Evolutionary conservation across 2,888 invertebrate genomes (phyloP).

Genomic region (Drosophila siamana): DNA sequence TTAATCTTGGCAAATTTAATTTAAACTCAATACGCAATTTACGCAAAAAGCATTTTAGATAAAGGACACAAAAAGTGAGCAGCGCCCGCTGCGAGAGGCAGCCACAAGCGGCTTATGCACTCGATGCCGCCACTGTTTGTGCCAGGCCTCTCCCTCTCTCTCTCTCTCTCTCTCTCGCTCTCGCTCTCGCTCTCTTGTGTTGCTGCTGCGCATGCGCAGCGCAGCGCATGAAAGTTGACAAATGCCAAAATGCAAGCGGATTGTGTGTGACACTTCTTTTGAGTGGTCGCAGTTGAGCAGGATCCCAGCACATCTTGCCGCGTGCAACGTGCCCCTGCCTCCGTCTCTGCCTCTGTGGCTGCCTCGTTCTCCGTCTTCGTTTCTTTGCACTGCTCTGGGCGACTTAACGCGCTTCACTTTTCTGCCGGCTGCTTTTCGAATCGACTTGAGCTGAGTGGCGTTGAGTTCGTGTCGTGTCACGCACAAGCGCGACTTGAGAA

Average conservation of each 20-base stretch:
- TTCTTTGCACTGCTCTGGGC: neutral
- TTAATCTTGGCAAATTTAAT: constrained; percentile 82
- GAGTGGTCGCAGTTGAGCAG: constrained; percentile 47
- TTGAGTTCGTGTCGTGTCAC: neutral
- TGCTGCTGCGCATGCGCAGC: constrained; percentile 71
- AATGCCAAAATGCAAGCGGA: constrained; percentile 81
- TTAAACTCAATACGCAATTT: constrained; percentile 82
- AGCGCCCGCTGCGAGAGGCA: constrained; percentile 25
- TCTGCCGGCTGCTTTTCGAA: neutral
- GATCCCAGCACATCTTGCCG: constrained; percentile 11
- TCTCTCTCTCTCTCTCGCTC: neutral
- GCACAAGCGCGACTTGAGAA: too few relatives aligned
- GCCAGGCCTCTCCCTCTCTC: neutral
- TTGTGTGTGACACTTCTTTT: constrained; percentile 74
- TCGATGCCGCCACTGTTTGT: constrained; percentile 66
- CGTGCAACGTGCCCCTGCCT: neutral
- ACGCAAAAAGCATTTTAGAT: constrained; percentile 83
- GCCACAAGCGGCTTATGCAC: constrained; percentile 64
- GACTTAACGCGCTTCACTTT: constrained; percentile 19
- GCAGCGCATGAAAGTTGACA: constrained; percentile 77
- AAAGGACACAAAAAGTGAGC: constrained; percentile 73
- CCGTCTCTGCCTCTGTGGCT: too few relatives aligned
- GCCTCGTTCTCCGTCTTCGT: neutral
- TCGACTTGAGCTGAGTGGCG: too few relatives aligned
- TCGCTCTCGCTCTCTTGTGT: constrained; percentile 26